Base-by-base conservation (phyloP, 2,888 invertebrate genomes). In the Aphidoletes aphidimyza region DNA sequence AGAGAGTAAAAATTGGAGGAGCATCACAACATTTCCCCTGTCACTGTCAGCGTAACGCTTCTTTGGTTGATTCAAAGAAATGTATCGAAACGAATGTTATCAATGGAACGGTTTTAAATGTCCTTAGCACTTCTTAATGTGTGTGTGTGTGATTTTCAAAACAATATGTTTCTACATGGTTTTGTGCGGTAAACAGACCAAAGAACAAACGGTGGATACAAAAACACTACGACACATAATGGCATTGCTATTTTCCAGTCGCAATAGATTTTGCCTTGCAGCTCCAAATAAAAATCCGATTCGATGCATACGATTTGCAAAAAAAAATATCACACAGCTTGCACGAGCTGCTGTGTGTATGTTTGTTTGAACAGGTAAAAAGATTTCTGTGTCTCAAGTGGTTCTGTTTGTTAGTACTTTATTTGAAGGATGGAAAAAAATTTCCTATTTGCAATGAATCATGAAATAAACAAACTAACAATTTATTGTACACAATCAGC, bases 351-450 rank as follows among this genome's bases (percentile, higher is more conserved):
- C 47, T 3, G 6, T 6, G 54, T n/a, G n/a, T 54, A 1, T 69
- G 69, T 54, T 54, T 54, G 14, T 11, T 54, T 26, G 11, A 54
- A 26, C 54, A 26, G 54, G 54, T 54, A 54, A 69, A 69, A 30
- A 69, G 69, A 69, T 69, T 69, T 26, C 30, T n/a, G n/a, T n/a
- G 69, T 69, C 69, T 69, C 69, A 69, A 69, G 69, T 69, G 69
- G 69, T 34, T 54, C 69, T 30, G 30, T 2, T 69, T 30, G 26
- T 69, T 19, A 69, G 69, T 69, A n/a, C n/a, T n/a, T 69, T 30
- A 69, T 69, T 69, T 69, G 9, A 14, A 47, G 54, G 30, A n/a
- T n/a, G 9, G 69, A 30, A 54, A 69, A 69, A 14, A 26, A 42
- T 42, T 30, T 69, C 30, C 26, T 30, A 69, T 69, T 69, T 69